Base-by-base conservation (phyloP, 2,113 vertebrate genomes). In the Camelus dromedarius region DNA sequence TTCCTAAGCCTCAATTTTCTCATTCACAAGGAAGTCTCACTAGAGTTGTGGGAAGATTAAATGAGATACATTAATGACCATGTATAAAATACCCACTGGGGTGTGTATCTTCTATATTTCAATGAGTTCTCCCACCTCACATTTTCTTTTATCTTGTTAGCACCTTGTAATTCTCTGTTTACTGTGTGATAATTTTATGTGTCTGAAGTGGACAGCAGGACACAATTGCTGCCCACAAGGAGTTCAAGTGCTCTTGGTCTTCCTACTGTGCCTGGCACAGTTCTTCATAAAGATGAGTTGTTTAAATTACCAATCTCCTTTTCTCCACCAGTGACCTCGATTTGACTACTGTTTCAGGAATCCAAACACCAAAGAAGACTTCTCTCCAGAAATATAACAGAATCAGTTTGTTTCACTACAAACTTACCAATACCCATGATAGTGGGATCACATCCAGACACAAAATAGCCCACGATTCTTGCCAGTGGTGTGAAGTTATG, bases 381-480 rank as follows among this genome's bases (percentile, higher is more conserved):
- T 62, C n/a, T 13, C 52, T 96, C 42, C 18, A 75, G n/a, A 83
- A 95, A 88, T 3, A 30, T 2, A 73, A 64, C 6, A 81, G 32
- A 93, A 83, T 13, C 10, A 38, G 54, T 62, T 50, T 32, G 19
- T 80, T 54, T 92, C 13, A 46, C 32, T 62, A 81, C 24, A 14
- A 42, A 98, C 99, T 99, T 97, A 99, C 99, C 99, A 83, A 99
- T 99, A 97, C 99, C 99, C 99, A 99, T 99, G 93, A 99, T 99
- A 97, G 99, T 99, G 52, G 99, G 99, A 94, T 99, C 99, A 97
- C 99, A 99, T 92, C 99, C 99, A 13, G 99, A 97, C 7, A 95
- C 98, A 58, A 99, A 99, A 97, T 99, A 99, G 19, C 99, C 97
- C 20, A 99, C 99, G 1, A 99, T 92, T 97, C 99, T 99, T 75